Percentiles rank a stretch among this genome's conserved stretches.
Evolutionary conservation across 2,113 vertebrate genomes (phyloP).

Genomic region (Columba livia): DNA sequence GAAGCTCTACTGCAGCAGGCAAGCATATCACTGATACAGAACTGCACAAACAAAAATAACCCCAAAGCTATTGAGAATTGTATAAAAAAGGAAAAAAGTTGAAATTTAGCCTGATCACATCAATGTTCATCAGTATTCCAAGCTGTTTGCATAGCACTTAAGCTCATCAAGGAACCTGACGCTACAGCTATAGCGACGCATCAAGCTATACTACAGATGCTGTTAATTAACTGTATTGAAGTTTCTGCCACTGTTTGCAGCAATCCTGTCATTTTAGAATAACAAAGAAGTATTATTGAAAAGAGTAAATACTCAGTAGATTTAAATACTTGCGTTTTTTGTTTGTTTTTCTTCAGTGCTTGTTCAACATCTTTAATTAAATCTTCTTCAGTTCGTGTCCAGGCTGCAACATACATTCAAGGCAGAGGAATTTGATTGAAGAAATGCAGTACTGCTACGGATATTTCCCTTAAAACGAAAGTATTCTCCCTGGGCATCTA

Average conservation of each 20-base stretch:
- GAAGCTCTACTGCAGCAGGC: not conserved
- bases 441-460: not conserved
- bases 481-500: not conserved
- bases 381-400: not conserved
- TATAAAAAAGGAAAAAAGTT: not conserved
- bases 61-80: accelerated
- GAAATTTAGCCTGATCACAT: not conserved
- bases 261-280: not conserved
- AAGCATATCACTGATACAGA: not conserved
- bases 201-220: not conserved
- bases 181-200: no score
- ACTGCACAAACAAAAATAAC: not conserved
- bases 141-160: not conserved
- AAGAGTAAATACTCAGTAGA: not conserved
- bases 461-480: not conserved
- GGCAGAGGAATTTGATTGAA: not conserved
- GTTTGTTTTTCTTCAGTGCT: not conserved
- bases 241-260: not conserved
- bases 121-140: not conserved
- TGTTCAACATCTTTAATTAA: not conserved
- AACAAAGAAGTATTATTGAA: not conserved
- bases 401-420: not conserved
- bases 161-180: not conserved
- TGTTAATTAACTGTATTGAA: not conserved
- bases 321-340: not conserved